Conservation (phyloP, 2,888 invertebrate genomes). For the Acleris laterana region DNA sequence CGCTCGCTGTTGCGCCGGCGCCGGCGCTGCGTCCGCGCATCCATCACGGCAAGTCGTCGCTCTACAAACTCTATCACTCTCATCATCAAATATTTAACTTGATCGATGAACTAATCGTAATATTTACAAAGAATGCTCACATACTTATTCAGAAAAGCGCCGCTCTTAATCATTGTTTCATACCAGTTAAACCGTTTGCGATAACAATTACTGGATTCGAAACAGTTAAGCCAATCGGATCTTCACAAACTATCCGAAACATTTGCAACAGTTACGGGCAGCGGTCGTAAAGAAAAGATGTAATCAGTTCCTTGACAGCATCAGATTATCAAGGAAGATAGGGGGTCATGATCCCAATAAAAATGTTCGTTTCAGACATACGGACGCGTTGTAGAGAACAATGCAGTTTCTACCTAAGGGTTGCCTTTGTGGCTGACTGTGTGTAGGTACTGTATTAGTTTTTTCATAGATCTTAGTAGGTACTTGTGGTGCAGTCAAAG, state of each 20-base stretch:
- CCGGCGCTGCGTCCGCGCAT: conserved; percentile 7
- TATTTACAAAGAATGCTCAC: not conserved
- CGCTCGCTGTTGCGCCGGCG: conserved; percentile 4
- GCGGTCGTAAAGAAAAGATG: conserved; percentile 49
- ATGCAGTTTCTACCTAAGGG: too few species aligned
- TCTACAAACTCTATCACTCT: not conserved
- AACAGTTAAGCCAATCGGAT: conserved; percentile 21
- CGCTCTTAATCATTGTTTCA: conserved; percentile 9
- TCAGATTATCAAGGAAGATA: conserved; percentile 48
- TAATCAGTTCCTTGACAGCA: conserved; percentile 57
- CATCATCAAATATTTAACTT: not conserved
- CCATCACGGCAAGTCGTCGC: not conserved
- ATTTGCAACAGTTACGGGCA: conserved; percentile 49
- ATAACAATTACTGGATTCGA: conserved; percentile 23
- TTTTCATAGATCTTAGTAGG: too few species aligned
- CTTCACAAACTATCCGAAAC: conserved; percentile 47
- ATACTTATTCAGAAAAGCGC: conserved; percentile 4
- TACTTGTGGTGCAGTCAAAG: too few species aligned
- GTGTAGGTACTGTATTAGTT: too few species aligned
- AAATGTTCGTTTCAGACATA: conserved; percentile 43
- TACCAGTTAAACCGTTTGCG: conserved; percentile 10
- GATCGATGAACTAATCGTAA: not conserved
- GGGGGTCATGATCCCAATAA: conserved; percentile 60
- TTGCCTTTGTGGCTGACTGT: too few species aligned
- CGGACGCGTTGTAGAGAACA: not conserved